A percentile compares a stretch with the other conserved stretches of the same genome.
Conservation (phyloP, 2,113 vertebrate genomes). For the Trematomus loennbergii region DNA sequence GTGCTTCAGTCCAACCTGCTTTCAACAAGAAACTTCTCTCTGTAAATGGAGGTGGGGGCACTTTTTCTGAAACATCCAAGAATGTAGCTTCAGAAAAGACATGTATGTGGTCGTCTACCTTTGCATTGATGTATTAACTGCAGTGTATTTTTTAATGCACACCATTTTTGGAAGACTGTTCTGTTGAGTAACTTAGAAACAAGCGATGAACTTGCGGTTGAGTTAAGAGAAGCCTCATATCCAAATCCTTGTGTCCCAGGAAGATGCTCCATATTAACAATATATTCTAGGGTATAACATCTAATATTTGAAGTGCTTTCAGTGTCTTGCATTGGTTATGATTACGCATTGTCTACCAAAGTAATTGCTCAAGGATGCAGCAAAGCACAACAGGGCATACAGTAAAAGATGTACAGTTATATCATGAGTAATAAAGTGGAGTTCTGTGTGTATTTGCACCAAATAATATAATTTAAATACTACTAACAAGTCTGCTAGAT, state of each 20-base stretch:
- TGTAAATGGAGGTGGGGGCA: slow-evolving; percentile 23
- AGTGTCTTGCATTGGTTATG: no score
- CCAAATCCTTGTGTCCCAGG: neutral
- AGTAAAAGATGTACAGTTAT: no score
- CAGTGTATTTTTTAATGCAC: neutral
- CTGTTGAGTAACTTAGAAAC: neutral
- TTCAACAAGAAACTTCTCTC: slow-evolving; percentile 56
- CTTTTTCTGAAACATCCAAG: slow-evolving; percentile 34
- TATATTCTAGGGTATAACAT: no score
- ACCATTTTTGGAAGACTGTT: neutral
- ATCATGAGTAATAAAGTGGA: neutral
- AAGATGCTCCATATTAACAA: neutral
- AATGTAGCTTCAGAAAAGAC: slow-evolving; percentile 18
- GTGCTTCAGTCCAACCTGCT: slow-evolving; percentile 61
- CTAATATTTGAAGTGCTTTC: no score
- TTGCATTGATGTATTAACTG: neutral
- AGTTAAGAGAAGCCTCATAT: neutral
- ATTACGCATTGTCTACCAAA: no score
- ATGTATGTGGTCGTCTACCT: neutral
- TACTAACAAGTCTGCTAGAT: neutral
- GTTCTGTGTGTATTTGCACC: no score
- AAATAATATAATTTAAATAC: neutral
- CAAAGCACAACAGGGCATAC: no score
- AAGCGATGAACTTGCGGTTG: no score
- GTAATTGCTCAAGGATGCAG: neutral